Base-by-base conservation (phyloP, 2,113 vertebrate genomes). In the Blennius ocellaris region DNA sequence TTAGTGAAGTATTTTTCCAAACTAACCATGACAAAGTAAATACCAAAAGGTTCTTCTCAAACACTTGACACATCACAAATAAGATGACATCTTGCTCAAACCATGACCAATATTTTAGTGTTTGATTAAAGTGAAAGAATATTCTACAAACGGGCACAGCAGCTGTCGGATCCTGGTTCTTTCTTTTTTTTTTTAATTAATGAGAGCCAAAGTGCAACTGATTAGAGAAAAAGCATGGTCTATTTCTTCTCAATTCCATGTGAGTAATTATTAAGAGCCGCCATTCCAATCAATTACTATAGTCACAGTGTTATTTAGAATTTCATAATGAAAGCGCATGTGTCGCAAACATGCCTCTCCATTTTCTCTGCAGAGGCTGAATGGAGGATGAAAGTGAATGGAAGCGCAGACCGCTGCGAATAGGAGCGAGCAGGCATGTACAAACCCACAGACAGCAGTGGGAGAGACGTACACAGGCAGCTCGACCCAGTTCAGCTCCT, bases 331-430 rank as follows among this genome's bases (percentile, higher is more conserved):
- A 56, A 71, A 44, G 76, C 39, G 16, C 59, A 49, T 68, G 62
- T 54, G 11, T 36, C 58, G 56, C 56, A 48, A 56, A 69, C 6
- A 56, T 75, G 65, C 65, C 59, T 73, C 74, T 77, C 55, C 54
- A 78, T 81, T 84, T 77, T 81, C 66, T 76, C 71, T 70, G 69
- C 73, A 76, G 44, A 69, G 62, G 48, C 81, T 87, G 86, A 90
- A 89, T 90, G 83, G 88, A 85, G 73, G 62, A 77, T 63, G 51
- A 80, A 83, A 76, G 62, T 89, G 87, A 93, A 92, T 85, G 78
- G 69, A 82, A 70, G 59, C 2, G 17, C 55, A 21, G 53, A 73
- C 54, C 2, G 10, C 61, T 66, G 77, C 78, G 79, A 82, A 84
- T 57, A 56, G 56, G 63, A 79, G 58, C 38, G 74, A 75, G 76